A percentile compares a stretch with the other conserved stretches of the same genome.
phyloP scores from a whole-genome alignment of 2,888 invertebrate genomes.

The Polyommatus icarus region DNA sequence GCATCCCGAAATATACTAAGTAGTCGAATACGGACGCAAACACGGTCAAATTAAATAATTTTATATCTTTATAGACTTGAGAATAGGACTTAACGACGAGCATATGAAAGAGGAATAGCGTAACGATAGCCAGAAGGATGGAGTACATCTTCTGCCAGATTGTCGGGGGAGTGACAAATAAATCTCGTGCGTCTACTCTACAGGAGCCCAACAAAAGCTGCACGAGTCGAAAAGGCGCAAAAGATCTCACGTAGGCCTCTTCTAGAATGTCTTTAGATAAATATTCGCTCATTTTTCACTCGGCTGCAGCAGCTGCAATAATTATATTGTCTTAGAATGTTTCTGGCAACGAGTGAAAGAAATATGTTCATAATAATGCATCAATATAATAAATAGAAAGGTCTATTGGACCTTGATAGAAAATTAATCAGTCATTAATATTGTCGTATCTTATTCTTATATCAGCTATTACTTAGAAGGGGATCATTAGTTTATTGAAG shows the following conservation, averaged over 20 bases:
- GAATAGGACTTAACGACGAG: conserved; percentile 28
- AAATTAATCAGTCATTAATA: background rate
- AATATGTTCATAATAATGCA: too few species aligned
- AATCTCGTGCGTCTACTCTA: conserved; percentile 52
- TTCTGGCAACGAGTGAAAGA: background rate
- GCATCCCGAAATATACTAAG: conserved; percentile 44
- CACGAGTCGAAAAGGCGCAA: conserved; percentile 46
- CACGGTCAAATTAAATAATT: background rate
- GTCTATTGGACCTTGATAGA: too few species aligned
- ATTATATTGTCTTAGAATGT: background rate
- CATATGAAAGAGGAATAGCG: background rate
- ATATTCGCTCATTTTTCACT: conserved; percentile 47
- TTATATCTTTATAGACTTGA: conserved; percentile 34
- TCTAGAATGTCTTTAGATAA: conserved; percentile 56
- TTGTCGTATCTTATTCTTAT: background rate
- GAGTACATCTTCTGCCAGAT: conserved; percentile 53
- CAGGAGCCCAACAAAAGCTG: conserved; percentile 54
- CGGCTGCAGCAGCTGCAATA: background rate
- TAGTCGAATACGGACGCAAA: conserved; percentile 40
- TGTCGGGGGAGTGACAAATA: conserved; percentile 54
- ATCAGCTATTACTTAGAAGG: background rate
- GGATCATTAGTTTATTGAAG: background rate
- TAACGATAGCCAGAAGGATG: conserved; percentile 38
- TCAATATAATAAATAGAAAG: too few species aligned
- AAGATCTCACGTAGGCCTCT: conserved; percentile 50